These are phyloP conservation scores for Burhinus oedicnemus DNA, from an alignment of 2,113 vertebrate species.

Conservation along the genomic window DNA sequence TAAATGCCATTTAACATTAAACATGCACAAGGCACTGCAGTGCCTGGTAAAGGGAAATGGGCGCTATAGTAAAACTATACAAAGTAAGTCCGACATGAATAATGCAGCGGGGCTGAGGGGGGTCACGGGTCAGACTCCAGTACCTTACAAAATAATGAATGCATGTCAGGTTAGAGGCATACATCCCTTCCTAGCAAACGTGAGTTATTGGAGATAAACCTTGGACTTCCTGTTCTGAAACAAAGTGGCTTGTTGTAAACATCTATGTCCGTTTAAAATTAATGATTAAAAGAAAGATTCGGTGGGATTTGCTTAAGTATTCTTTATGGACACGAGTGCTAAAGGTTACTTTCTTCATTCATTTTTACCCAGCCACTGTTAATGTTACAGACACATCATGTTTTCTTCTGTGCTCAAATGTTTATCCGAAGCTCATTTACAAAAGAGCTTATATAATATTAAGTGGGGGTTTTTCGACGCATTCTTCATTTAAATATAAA, in stretches of 20 bases:
- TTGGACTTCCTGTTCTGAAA: conserved; percentile 74
- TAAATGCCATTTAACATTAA: conserved; percentile 67
- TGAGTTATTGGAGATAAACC: conserved; percentile 79
- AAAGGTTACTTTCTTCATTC: conserved; percentile 72
- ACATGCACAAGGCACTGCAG: conserved; percentile 38
- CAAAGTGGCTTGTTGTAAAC: conserved; percentile 58
- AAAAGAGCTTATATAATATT: conserved; percentile 72
- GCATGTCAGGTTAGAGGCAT: conserved; percentile 70
- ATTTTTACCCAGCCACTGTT: conserved; percentile 71
- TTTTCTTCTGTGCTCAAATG: conserved; percentile 65
- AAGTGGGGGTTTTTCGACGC: background rate
- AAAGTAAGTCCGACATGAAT: conserved; percentile 78
- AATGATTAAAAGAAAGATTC: conserved; percentile 66
- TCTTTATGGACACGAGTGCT: conserved; percentile 58
- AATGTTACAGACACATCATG: conserved; percentile 65
- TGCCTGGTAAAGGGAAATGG: conserved; percentile 65
- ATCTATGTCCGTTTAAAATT: conserved; percentile 57
- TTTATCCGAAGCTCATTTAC: conserved; percentile 77
- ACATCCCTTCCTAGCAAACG: conserved; percentile 68
- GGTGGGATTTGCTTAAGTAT: conserved; percentile 65
- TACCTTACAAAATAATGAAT: conserved; percentile 81
- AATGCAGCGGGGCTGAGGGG: conserved; percentile 71
- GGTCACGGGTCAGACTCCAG: conserved; percentile 76
- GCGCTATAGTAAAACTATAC: conserved; percentile 72
- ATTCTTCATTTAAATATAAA: conserved; percentile 51